These are phyloP conservation scores for Lasiommata megera DNA, from an alignment of 2,888 invertebrate genomes.

Conservation along the genomic window DNA sequence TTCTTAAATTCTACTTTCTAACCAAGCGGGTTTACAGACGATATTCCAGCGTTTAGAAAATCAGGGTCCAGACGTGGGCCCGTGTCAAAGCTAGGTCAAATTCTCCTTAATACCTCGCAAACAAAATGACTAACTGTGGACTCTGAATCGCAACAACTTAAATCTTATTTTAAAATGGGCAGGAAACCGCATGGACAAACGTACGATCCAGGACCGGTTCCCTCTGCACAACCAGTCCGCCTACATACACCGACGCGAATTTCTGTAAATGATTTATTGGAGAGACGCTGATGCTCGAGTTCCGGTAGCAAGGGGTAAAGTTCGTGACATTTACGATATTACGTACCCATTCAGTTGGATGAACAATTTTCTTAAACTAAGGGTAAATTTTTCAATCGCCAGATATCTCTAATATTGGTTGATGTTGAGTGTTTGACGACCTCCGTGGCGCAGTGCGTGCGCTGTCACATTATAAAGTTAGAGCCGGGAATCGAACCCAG, in stretches of 20 bases:
- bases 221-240: conserved; percentile 40
- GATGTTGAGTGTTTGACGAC: too few relatives aligned
- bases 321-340: conserved; percentile 15
- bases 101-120: neutral
- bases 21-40: too few relatives aligned
- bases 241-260: conserved; percentile 42
- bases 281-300: conserved; percentile 28
- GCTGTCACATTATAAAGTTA: too few relatives aligned
- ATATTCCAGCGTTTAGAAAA: too few relatives aligned
- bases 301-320: conserved; percentile 24
- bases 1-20: too few relatives aligned
- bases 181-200: conserved; percentile 18
- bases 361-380: too few relatives aligned
- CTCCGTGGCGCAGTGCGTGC: too few relatives aligned
- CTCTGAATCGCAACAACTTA: neutral
- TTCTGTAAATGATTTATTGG: conserved; percentile 33
- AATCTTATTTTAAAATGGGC: conserved; percentile 5
- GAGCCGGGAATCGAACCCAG: too few relatives aligned
- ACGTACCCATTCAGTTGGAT: neutral
- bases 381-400: too few relatives aligned
- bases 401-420: too few relatives aligned
- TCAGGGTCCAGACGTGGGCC: too few relatives aligned
- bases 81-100: too few relatives aligned
- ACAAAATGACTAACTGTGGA: neutral
- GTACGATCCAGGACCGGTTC: conserved; percentile 47